Base-by-base conservation (phyloP, 2,113 vertebrate genomes). In the Sceloporus tristichus region DNA sequence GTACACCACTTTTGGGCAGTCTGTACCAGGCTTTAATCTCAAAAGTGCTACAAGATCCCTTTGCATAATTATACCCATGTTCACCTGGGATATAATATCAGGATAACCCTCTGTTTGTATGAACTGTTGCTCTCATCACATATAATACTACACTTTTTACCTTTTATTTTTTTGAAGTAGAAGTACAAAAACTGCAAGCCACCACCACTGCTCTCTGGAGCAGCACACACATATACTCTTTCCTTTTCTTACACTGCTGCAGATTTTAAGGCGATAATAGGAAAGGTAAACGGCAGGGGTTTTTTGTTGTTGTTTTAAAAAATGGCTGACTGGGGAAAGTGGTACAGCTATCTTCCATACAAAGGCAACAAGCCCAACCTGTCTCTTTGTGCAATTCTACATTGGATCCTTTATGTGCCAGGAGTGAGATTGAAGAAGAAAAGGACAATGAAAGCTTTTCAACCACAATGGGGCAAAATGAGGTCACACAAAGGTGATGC, bases 401-500 rank as follows among this genome's bases (percentile, higher is more conserved):
- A 4, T 93, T 87, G 83, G 86, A 90, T 91, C 86, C 81, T 9
- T 3, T 78, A 80, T 83, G n/a, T 0, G 1, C 59, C 77, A 27
- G 25, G 66, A 27, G 25, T 68, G 74, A 6, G 14, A 10, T 9
- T 3, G 13, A 16, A 27, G 16, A 1, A 42, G 54, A 25, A 8
- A n/a, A 53, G 56, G 9, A 86, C 90, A 68, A 65, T 34, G 81
- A 53, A 90, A 88, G 25, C 56, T 34, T 25, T 88, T 91, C 42
- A 84, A 82, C 59, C 75, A 83, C 80, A 1, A 56, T 4, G 82
- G 25, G 5, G 73, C 4, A 14, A 42, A 79, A 56, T 25, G 56
- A 76, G 18, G 3, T 25, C 38, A 16, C 11, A 90, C 18, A 48
- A 2, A 80, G 88, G 71, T 9, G 21, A 23, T 13, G 56, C 16